Evolutionary conservation across 2,888 invertebrate species (phyloP), one percentile per base, ranked within the genome.

Genomic region (Drosophila austrosaltans): DNA sequence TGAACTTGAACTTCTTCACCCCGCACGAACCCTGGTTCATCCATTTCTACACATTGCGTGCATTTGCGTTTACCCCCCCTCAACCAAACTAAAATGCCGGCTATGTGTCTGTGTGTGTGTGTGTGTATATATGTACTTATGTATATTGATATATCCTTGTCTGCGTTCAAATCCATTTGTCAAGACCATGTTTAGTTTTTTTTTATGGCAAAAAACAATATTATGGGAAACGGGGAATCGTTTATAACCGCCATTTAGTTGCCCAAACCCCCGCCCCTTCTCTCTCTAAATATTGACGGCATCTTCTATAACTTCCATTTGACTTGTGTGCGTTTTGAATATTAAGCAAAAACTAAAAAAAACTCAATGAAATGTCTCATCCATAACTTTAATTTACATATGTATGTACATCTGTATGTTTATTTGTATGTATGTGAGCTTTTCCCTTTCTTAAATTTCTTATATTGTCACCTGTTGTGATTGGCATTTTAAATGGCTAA

Each of bases 1-100:
- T 84, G 88, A 84, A 84, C 83, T 84, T 84, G 83, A 84, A 88
- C 83, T 84, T 84, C 79, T 83, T 76, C 60, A 64, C 54, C n/a
- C 16, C 42, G 22, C 48, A 16, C 16, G 42, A 42, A 42, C 42
- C 4, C 25, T 48, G 22, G 3, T 42, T 28, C 60, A 40, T 40
- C 36, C 1, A 10, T 25, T 32, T 63, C 10, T 10, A n/a, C 32
- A 7, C 30, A 56, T 48, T 56, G 56, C 54, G 68, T 73, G 57
- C 73, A 59, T 73, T 73, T 59, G 66, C 16, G 16, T 16, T 30
- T 30, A 6, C 30, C 71, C 54, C 22, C 22, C 40, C 2, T n/a
- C 40, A 5, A 30, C 25, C 7, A 10, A 48, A 12, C 39, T 5
- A 39, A 57, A 57, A 39, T 36, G 68, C 71, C 67, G 66, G 63